These are phyloP conservation scores for Notiomystis cincta DNA, from an alignment of 2,113 vertebrate species.

Conservation along the genomic window DNA sequence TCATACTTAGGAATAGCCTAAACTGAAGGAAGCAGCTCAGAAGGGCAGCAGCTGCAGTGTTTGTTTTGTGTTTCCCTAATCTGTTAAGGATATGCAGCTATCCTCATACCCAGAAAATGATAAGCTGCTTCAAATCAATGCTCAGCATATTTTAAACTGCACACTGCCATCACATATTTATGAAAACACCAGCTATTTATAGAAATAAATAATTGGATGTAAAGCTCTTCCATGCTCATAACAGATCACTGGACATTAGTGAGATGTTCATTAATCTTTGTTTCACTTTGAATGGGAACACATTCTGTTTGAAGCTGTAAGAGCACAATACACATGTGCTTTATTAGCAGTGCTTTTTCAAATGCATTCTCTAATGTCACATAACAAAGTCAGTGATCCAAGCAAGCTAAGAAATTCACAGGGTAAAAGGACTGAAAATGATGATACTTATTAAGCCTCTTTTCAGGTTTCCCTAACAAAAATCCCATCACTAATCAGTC, in stretches of 20 bases:
- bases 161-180: neutral
- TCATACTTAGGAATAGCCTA: fast-evolving
- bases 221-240: neutral
- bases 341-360: constrained; percentile 4
- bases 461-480: neutral
- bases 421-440: neutral
- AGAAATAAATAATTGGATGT: neutral
- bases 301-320: neutral
- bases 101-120: neutral
- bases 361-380: constrained; percentile 24
- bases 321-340: neutral
- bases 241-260: constrained; percentile 27
- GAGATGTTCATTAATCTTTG: neutral
- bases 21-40: neutral
- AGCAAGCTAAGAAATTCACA: neutral
- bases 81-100: neutral
- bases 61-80: neutral
- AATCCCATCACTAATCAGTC: neutral
- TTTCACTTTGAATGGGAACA: constrained; percentile 3
- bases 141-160: neutral
- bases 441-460: neutral
- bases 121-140: neutral
- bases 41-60: neutral
- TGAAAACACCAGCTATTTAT: neutral
- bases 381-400: constrained; percentile 13